Evolutionary conservation across 1,140 invertebrate genomes (phyloP), one percentile per base, ranked within the genome.

Genomic region (Uloborus diversus): DNA sequence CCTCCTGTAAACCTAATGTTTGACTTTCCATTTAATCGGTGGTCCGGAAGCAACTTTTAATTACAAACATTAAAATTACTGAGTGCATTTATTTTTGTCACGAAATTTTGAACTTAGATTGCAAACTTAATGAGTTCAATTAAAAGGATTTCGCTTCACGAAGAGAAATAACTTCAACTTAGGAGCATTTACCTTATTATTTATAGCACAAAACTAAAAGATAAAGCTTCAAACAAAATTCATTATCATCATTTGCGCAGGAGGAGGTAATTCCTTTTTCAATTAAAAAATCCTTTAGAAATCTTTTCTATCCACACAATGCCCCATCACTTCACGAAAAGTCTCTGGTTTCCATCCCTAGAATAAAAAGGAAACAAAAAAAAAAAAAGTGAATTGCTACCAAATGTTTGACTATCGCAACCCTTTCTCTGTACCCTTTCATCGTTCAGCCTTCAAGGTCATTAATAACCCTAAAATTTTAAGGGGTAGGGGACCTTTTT

Each of bases 391-490:
- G 17, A 32, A 20, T 14, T 20, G 3, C 49, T 53, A 3, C 28
- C 30, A 23, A 11, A 35, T 33, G 28, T 20, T 42, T 27, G 7
- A 27, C 17, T 23, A 25, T 23, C 13, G 13, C 51, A 75, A 75
- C 70, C 70, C 59, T 75, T 75, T 62, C 33, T 59, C 25, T 23
- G 17, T 30, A 13, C 35, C n/a, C 33, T 42, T 71, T 53, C 17
- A 59, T 71, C 56, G 32, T 7, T n/a, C 25, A 33, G n/a, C 47
- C 53, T 37, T 71, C 9, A 71, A 56, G 69, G 56, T 37, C 70
- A 75, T 75, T 62, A 75, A 75, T 75, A 75, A 62, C 42, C 35
- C 30, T 49, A 47, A 75, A 62, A 28, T 62, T 62, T 62, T 73
- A 13, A 47, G 30, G 33, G 25, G 33, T 30, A 11, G 30, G 35